These are phyloP conservation scores for Phalacrocorax aristotelis DNA, from an alignment of 2,113 vertebrate species.

Conservation along the genomic window DNA sequence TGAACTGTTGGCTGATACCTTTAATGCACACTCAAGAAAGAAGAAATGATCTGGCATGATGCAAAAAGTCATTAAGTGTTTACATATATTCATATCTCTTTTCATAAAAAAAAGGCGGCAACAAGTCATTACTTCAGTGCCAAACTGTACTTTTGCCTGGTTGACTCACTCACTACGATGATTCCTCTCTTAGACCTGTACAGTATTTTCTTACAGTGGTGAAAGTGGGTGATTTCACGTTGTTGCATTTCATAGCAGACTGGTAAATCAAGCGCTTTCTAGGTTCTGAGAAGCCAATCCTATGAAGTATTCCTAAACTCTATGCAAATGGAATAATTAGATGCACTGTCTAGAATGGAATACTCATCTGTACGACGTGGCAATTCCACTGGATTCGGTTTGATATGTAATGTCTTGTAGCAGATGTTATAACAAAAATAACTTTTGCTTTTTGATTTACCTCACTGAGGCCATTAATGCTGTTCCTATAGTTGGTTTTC, in stretches of 20 bases:
- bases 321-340: conserved; percentile 22
- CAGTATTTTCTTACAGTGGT: conserved; percentile 19
- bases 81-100: conserved; percentile 66
- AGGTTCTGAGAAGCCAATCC: conserved; percentile 57
- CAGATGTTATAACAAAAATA: conserved; percentile 70
- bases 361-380: neutral
- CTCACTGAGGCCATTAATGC: conserved; percentile 75
- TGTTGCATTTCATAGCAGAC: conserved; percentile 24
- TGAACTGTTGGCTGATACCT: conserved; percentile 43
- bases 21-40: conserved; percentile 61
- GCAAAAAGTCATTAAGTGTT: conserved; percentile 64
- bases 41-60: conserved; percentile 67
- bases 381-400: conserved; percentile 43
- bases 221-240: conserved; percentile 4
- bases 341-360: conserved; percentile 15
- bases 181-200: conserved; percentile 28
- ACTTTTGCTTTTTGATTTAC: conserved; percentile 68
- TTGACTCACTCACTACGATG: neutral
- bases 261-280: conserved; percentile 6
- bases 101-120: conserved; percentile 5
- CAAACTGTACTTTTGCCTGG: conserved; percentile 41
- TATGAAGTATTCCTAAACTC: conserved; percentile 31
- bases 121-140: conserved; percentile 68
- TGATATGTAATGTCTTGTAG: conserved; percentile 72
- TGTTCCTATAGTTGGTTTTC: conserved; percentile 66